phyloP scores from a whole-genome alignment of 37 sponge, comb jelly and placozoan species.

The Spongilla lacustris region DNA sequence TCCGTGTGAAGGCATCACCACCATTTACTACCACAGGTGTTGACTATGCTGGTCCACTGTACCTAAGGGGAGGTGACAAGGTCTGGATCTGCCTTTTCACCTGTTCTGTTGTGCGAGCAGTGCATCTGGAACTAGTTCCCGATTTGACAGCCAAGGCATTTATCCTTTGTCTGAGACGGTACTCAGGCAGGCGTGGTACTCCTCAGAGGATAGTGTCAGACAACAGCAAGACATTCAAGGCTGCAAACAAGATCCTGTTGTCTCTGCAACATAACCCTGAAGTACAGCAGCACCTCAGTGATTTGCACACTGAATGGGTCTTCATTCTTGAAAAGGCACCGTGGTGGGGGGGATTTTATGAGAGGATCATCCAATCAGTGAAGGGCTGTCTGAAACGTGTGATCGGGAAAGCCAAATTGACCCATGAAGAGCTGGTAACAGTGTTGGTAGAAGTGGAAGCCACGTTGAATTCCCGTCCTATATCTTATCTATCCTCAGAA shows the following conservation, averaged over 20 bases:
- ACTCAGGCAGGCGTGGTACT: neutral
- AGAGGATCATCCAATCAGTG: neutral
- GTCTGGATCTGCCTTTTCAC: constrained; percentile 1
- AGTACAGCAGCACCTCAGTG: neutral
- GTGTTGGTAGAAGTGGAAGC: neutral
- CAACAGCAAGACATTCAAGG: neutral
- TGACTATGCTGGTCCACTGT: constrained; percentile 46
- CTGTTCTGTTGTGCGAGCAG: neutral
- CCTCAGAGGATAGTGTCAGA: constrained; percentile 2
- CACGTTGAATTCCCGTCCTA: constrained; percentile 1
- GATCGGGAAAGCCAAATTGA: neutral
- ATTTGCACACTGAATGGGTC: neutral
- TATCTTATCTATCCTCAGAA: constrained; percentile 7
- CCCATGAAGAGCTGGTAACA: neutral
- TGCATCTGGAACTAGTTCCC: neutral
- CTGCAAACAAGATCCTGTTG: neutral
- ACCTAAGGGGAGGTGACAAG: neutral
- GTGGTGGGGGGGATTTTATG: constrained; percentile 4
- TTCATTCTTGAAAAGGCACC: constrained; percentile 4
- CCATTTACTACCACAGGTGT: constrained; percentile 37
- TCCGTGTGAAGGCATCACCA: constrained; percentile 30
- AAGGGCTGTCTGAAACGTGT: neutral
- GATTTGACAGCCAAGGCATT: neutral
- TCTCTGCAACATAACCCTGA: neutral
- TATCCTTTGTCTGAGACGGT: neutral